Evolutionary conservation across 2,797 vertebrate species (phyloP).

Genomic region (Neosilurus hyrtlii): DNA sequence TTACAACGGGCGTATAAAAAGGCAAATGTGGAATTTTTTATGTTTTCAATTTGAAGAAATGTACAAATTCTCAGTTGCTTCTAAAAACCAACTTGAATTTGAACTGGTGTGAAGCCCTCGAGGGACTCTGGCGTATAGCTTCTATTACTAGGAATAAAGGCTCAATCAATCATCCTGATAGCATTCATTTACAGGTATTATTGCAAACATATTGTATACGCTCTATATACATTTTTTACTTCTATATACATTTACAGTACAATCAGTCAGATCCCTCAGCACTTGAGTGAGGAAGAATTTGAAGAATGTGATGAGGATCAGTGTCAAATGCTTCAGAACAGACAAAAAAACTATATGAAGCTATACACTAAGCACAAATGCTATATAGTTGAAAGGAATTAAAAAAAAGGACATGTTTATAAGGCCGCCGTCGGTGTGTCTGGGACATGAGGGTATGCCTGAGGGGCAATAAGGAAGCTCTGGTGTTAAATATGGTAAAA

Average conservation of each 20-base stretch:
- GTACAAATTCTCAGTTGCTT: not conserved
- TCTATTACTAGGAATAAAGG: not conserved
- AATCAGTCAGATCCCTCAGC: slow-evolving; percentile 56
- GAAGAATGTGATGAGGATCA: slow-evolving; percentile 44
- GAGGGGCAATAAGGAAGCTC: not conserved
- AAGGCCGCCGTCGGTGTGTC: not conserved
- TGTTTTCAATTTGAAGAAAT: not conserved
- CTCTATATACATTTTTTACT: slow-evolving; percentile 71
- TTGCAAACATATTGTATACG: slow-evolving; percentile 54
- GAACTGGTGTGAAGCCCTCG: no score
- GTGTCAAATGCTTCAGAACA: slow-evolving; percentile 53
- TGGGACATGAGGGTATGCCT: not conserved
- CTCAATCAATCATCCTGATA: not conserved
- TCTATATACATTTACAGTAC: slow-evolving; percentile 72
- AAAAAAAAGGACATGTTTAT: not conserved
- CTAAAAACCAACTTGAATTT: not conserved
- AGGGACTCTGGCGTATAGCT: not conserved
- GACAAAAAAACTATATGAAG: not conserved
- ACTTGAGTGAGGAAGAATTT: slow-evolving; percentile 31
- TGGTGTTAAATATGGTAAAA: not conserved
- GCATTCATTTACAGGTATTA: slow-evolving; percentile 59
- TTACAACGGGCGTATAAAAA: not conserved
- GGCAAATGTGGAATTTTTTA: not conserved
- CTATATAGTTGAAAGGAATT: slow-evolving; percentile 38
- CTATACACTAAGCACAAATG: not conserved